Conservation (phyloP, 2,888 invertebrate species). For the Scaptomyza tumidula region DNA sequence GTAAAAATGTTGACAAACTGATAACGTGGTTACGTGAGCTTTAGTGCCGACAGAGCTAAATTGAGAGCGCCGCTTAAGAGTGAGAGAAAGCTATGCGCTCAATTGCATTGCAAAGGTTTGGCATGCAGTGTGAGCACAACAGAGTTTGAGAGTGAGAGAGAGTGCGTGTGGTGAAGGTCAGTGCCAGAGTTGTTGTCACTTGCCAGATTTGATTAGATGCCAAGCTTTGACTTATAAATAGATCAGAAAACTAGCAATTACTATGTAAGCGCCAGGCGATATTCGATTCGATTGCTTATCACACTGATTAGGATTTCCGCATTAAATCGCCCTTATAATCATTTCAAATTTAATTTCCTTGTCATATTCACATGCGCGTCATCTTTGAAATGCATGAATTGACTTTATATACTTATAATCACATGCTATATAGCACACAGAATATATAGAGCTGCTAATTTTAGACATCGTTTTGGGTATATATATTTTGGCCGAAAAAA, state of each 20-base stretch:
- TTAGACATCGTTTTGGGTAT: slow-evolving; percentile 26
- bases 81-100: slow-evolving; percentile 4
- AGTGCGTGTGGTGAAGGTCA: slow-evolving; percentile 55
- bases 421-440: slow-evolving; percentile 16
- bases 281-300: slow-evolving; percentile 43
- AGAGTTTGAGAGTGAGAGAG: background rate
- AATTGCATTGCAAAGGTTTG: slow-evolving; percentile 10
- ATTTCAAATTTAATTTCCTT: slow-evolving; percentile 24
- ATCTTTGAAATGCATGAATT: slow-evolving; percentile 52
- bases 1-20: slow-evolving; percentile 65
- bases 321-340: slow-evolving; percentile 21
- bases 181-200: slow-evolving; percentile 42
- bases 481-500: slow-evolving; percentile 18
- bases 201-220: slow-evolving; percentile 33
- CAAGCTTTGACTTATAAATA: slow-evolving; percentile 41
- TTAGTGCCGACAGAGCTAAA: slow-evolving; percentile 26
- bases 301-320: slow-evolving; percentile 48
- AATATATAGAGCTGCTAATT: slow-evolving; percentile 32
- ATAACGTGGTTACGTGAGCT: slow-evolving; percentile 66
- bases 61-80: slow-evolving; percentile 4
- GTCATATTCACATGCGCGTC: slow-evolving; percentile 45
- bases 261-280: slow-evolving; percentile 38
- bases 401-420: slow-evolving; percentile 24
- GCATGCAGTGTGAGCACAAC: background rate
- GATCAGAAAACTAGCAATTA: slow-evolving; percentile 14